phyloP scores from a whole-genome alignment of 2,797 vertebrate genomes.

The Acrossocheilus fasciatus region DNA sequence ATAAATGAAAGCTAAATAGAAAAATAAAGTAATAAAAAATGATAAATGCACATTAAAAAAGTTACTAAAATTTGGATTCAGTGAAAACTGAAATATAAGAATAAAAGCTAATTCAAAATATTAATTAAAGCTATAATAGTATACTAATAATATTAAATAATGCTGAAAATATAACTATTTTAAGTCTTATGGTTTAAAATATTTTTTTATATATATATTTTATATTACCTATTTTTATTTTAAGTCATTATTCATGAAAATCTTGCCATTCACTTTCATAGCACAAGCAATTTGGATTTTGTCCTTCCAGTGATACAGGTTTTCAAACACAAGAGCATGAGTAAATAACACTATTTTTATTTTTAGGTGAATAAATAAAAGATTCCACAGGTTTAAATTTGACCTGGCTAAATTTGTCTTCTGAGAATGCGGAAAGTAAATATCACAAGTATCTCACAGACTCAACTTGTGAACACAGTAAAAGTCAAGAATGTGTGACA shows the following conservation, averaged over 20 bases:
- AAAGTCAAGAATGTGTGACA: slow-evolving; percentile 40
- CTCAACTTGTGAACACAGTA: slow-evolving; percentile 11
- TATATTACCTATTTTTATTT: not conserved
- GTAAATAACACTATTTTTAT: not conserved
- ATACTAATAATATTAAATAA: not conserved
- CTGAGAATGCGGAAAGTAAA: slow-evolving; percentile 18
- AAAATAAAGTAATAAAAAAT: not conserved
- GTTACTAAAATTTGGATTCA: not conserved
- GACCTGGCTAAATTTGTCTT: slow-evolving; percentile 21
- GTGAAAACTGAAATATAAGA: not conserved
- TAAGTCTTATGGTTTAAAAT: not conserved
- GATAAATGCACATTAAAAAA: not conserved
- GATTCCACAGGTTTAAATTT: slow-evolving; percentile 1
- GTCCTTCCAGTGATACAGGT: not conserved
- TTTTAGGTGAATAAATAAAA: not conserved
- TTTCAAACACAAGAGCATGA: not conserved
- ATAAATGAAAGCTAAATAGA: not conserved
- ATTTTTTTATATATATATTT: not conserved
- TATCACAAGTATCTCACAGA: slow-evolving; percentile 41
- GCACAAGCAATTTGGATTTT: not conserved
- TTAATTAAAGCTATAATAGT: not conserved
- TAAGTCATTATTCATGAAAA: not conserved
- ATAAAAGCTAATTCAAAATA: not conserved
- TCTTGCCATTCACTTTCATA: not conserved
- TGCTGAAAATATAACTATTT: not conserved